Percentiles rank a stretch among this genome's conserved stretches.
phyloP scores from a whole-genome alignment of 2,113 vertebrate species.

The Trochalopteron elliotii region DNA sequence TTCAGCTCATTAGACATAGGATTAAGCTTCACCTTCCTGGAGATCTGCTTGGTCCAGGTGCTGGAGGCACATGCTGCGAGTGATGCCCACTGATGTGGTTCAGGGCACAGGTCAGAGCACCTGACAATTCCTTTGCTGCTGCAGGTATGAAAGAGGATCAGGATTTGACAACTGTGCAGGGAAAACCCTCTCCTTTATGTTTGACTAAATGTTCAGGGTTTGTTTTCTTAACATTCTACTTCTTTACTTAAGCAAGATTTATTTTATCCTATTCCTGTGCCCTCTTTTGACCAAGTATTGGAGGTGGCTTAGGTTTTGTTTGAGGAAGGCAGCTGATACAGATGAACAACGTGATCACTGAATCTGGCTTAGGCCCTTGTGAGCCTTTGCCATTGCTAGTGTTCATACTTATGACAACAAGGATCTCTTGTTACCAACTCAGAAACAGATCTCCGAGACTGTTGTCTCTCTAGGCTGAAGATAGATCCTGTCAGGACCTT shows the following conservation, averaged over 20 bases:
- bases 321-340: neutral
- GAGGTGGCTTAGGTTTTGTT: neutral
- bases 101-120: neutral
- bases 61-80: rapidly evolving
- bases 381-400: neutral
- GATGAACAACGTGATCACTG: neutral
- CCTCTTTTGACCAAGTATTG: neutral
- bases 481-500: neutral
- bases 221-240: neutral
- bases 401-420: neutral
- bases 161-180: neutral
- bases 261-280: neutral
- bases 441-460: neutral
- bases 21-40: neutral
- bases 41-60: neutral
- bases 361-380: neutral
- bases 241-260: neutral
- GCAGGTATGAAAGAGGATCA: neutral
- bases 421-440: neutral
- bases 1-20: neutral
- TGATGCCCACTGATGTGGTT: rapidly evolving
- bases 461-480: neutral
- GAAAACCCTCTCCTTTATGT: neutral
- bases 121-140: neutral
- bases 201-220: neutral